These are phyloP conservation scores for Falco peregrinus DNA, from an alignment of 2,797 vertebrate species.

Conservation along the genomic window DNA sequence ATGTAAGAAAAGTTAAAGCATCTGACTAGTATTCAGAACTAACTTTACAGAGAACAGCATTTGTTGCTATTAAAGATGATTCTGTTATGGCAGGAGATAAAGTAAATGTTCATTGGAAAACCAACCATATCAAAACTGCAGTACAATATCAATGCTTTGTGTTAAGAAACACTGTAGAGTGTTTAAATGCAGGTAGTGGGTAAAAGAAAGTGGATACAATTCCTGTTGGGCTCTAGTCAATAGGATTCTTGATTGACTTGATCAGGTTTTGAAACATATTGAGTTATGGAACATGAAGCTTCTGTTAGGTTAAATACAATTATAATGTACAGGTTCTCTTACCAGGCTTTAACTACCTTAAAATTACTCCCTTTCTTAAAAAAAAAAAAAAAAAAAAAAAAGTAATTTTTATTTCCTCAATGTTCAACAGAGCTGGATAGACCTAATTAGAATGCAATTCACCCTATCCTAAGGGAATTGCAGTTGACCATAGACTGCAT, in stretches of 20 bases:
- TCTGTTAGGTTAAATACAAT: background rate
- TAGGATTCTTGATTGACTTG: background rate
- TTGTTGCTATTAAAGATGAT: background rate
- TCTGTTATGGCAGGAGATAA: background rate
- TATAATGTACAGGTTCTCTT: background rate
- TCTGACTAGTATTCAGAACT: background rate
- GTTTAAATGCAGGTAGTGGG: background rate
- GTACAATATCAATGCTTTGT: background rate
- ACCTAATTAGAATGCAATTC: background rate
- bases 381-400: background rate
- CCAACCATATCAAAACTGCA: background rate
- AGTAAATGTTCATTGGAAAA: background rate
- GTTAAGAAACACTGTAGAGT: background rate
- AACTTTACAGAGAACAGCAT: background rate
- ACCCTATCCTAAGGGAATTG: background rate
- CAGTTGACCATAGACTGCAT: too few species aligned
- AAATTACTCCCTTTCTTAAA: background rate
- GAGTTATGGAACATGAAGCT: background rate
- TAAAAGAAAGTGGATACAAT: background rate
- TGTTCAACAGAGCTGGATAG: background rate
- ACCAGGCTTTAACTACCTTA: background rate
- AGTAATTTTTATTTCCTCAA: background rate
- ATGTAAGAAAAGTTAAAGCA: background rate
- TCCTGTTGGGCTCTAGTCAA: background rate
- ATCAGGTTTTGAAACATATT: background rate